Evolutionary conservation across 2,113 vertebrate genomes (phyloP).

Genomic region (Cyprinodon variegatus): DNA sequence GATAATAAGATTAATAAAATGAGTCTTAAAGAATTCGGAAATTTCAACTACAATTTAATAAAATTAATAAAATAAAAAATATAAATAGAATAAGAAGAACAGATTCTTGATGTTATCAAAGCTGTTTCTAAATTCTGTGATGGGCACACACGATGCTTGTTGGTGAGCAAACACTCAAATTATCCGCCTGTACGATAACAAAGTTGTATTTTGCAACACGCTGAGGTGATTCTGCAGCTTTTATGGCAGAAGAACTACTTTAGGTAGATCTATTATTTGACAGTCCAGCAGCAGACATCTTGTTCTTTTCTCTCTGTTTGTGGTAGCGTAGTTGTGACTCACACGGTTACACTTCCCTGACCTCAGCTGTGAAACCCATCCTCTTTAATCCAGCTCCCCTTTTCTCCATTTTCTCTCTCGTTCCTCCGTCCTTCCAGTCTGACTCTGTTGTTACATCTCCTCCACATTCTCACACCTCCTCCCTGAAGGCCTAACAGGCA

Average conservation of each 20-base stretch:
- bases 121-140: neutral
- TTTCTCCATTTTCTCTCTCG: neutral
- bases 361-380: constrained; percentile 20
- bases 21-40: neutral
- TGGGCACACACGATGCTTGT: neutral
- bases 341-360: constrained; percentile 22
- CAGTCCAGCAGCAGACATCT: neutral
- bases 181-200: neutral
- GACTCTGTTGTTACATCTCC: constrained; percentile 13
- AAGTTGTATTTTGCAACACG: neutral
- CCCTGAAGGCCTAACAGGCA: constrained; percentile 8
- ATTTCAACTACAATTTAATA: too few relatives aligned
- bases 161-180: too few relatives aligned
- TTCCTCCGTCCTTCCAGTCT: neutral
- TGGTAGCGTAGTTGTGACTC: constrained; percentile 18
- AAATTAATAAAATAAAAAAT: too few relatives aligned
- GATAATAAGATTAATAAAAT: neutral
- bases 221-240: neutral
- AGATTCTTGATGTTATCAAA: neutral
- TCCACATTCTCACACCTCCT: constrained; percentile 2
- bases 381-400: constrained; percentile 7
- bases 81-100: neutral
- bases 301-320: neutral
- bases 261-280: neutral
- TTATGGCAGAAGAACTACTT: neutral